These are phyloP conservation scores for Catalaphyllia jardinei DNA, from an alignment of 64 coral and sea anemone genomes.

Conservation along the genomic window DNA sequence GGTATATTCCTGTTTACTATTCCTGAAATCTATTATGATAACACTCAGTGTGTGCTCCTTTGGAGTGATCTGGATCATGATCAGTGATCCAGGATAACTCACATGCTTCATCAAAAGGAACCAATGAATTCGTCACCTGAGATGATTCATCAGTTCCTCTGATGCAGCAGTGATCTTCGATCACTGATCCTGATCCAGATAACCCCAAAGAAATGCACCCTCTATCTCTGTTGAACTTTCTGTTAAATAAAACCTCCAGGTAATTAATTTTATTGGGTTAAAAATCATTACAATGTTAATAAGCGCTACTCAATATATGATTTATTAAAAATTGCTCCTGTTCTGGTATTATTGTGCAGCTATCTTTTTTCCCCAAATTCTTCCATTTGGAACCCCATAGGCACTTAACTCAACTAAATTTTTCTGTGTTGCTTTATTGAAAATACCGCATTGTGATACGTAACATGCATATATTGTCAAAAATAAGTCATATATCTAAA, in stretches of 20 bases:
- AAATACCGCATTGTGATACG: constrained; percentile 1
- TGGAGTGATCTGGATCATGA: too few species aligned
- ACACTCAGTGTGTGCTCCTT: too few species aligned
- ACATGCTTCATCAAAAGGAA: too few species aligned
- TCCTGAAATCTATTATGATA: constrained; percentile 12
- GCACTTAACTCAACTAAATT: neutral
- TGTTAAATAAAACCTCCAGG: neutral
- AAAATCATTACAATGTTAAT: too few species aligned
- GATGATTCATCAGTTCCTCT: too few species aligned
- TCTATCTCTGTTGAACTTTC: constrained; percentile 14
- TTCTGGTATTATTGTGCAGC: neutral
- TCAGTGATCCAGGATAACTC: too few species aligned
- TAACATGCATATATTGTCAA: neutral
- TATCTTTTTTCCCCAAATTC: constrained; percentile 9
- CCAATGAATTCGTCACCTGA: too few species aligned
- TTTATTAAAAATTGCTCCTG: neutral
- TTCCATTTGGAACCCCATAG: constrained; percentile 16
- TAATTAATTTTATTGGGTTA: too few species aligned
- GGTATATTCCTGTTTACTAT: neutral
- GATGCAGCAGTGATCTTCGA: too few species aligned
- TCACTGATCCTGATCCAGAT: too few species aligned
- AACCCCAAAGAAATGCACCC: too few species aligned
- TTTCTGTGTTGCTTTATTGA: neutral
- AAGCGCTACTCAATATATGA: too few species aligned
- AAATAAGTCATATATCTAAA: neutral